Evolutionary conservation across 2,113 vertebrate genomes (phyloP).

Genomic region (Sceloporus tristichus): DNA sequence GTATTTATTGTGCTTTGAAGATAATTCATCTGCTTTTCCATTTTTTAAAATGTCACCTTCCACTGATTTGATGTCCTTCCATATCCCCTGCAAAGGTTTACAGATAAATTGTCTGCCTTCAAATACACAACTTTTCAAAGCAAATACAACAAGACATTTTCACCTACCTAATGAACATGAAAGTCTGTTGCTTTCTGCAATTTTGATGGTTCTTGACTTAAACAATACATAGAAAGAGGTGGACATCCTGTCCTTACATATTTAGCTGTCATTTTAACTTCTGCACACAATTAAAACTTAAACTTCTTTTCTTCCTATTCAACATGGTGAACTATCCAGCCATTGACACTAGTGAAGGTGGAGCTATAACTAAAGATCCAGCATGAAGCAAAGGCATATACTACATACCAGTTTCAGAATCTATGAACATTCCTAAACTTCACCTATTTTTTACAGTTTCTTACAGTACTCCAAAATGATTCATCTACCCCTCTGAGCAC

Average conservation of each 20-base stretch:
- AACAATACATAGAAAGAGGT: too few relatives aligned
- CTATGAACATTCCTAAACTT: background rate
- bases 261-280: background rate
- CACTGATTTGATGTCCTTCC: too few relatives aligned
- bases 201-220: too few relatives aligned
- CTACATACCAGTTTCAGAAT: background rate
- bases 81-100: background rate
- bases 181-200: too few relatives aligned
- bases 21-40: background rate
- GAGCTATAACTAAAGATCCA: background rate
- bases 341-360: background rate
- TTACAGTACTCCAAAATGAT: too few relatives aligned
- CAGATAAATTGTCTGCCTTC: background rate
- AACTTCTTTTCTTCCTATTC: background rate
- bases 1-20: conserved; percentile 22
- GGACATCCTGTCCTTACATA: background rate
- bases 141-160: background rate
- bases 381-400: background rate
- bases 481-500: background rate
- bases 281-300: background rate
- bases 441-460: too few relatives aligned
- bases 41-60: background rate
- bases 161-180: background rate
- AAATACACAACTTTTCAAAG: background rate
- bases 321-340: background rate